Evolutionary conservation across 2,888 invertebrate species (phyloP).

Genomic region (Protodeltote pygarga): DNA sequence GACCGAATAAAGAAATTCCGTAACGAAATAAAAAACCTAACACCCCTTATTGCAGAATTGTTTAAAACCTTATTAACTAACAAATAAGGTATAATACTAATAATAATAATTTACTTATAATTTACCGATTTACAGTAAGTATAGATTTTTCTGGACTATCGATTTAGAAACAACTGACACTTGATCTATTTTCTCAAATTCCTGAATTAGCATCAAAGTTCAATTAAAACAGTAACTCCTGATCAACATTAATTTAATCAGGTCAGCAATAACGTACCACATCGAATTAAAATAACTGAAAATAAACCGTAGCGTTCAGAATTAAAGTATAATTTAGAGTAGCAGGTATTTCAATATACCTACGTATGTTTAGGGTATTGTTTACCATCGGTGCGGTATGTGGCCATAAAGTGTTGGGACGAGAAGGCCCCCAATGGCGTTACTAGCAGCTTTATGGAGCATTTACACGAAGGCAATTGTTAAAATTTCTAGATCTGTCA

Average conservation of each 20-base stretch:
- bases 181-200: neutral
- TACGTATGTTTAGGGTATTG: slow-evolving; percentile 50
- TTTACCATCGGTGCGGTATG: slow-evolving; percentile 58
- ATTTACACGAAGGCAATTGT: too few species aligned
- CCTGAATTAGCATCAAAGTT: slow-evolving; percentile 15
- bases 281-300: neutral
- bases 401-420: slow-evolving; percentile 68
- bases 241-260: slow-evolving; percentile 44
- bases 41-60: too few species aligned
- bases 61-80: too few species aligned
- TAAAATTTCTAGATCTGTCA: too few species aligned
- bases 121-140: too few species aligned
- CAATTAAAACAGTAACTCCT: too few species aligned
- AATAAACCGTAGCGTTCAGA: neutral
- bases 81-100: too few species aligned
- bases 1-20: too few species aligned
- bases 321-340: slow-evolving; percentile 11
- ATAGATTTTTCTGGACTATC: too few species aligned
- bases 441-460: slow-evolving; percentile 58
- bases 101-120: too few species aligned
- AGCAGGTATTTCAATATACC: slow-evolving; percentile 1
- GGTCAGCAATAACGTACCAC: slow-evolving; percentile 25
- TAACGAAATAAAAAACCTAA: too few species aligned
- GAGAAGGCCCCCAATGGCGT: slow-evolving; percentile 56
- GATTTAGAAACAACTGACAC: too few species aligned